Conservation (phyloP, 1,140 invertebrate genomes). For the Calliphora vicina region DNA sequence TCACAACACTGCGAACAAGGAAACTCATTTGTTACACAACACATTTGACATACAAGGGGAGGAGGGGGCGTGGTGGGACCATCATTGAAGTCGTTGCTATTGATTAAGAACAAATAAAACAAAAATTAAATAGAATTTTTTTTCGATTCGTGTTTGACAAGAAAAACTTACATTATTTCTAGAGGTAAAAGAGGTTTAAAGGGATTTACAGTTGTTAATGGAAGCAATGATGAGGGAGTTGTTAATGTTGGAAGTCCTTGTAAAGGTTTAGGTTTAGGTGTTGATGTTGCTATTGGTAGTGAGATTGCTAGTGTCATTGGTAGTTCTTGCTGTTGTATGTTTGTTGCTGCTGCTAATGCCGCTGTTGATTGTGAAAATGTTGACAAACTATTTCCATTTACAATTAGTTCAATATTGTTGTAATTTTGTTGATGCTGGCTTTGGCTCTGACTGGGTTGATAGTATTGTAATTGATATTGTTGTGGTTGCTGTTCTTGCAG, state of each 20-base stretch:
- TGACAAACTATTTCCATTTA: slow-evolving; percentile 13
- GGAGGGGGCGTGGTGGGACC: background rate
- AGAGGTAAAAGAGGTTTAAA: background rate
- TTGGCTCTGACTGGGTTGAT: background rate
- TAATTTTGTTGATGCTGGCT: background rate
- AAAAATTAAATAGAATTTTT: background rate
- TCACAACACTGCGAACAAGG: background rate
- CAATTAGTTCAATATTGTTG: background rate
- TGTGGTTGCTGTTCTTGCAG: background rate
- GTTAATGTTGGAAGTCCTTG: background rate
- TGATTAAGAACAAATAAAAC: background rate
- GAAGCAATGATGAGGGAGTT: background rate
- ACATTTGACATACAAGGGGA: background rate
- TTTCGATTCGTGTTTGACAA: background rate
- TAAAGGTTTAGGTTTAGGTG: background rate
- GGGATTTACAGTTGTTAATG: background rate
- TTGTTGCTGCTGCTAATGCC: background rate
- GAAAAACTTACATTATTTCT: background rate
- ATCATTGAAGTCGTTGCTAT: background rate
- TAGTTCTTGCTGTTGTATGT: background rate
- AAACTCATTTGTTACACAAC: background rate
- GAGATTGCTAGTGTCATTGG: background rate
- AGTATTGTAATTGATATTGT: background rate
- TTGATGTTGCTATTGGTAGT: background rate
- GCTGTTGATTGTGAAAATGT: background rate